phyloP scores from a whole-genome alignment of 2,797 vertebrate species.

The Hephaestus fuliginosus region DNA sequence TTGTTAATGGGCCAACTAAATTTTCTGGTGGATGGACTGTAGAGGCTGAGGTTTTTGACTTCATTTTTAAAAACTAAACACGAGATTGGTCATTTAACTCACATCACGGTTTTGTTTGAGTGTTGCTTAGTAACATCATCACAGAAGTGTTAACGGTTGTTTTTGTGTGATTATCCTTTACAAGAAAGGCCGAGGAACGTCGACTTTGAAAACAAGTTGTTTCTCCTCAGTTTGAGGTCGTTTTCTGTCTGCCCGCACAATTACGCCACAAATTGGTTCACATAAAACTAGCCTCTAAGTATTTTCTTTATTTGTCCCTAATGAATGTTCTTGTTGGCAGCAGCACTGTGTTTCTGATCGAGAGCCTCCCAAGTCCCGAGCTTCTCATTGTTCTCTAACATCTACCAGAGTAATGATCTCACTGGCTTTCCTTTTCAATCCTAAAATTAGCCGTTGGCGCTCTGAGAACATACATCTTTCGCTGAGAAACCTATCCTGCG shows the following conservation, averaged over 20 bases:
- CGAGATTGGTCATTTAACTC: constrained; percentile 32
- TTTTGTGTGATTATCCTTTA: constrained; percentile 71
- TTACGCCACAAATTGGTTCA: constrained; percentile 82
- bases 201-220: constrained; percentile 73
- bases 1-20: constrained; percentile 27
- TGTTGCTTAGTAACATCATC: constrained; percentile 67
- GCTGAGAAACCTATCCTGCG: constrained; percentile 69
- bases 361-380: constrained; percentile 73
- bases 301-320: constrained; percentile 85
- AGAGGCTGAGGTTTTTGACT: constrained; percentile 35
- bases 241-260: constrained; percentile 76
- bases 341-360: constrained; percentile 67
- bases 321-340: constrained; percentile 84
- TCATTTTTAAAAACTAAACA: constrained; percentile 34
- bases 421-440: constrained; percentile 73
- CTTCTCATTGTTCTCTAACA: constrained; percentile 81
- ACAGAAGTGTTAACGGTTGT: constrained; percentile 67
- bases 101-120: constrained; percentile 57
- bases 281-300: constrained; percentile 82
- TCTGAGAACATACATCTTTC: constrained; percentile 67
- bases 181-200: constrained; percentile 56
- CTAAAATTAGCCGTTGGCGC: constrained; percentile 82
- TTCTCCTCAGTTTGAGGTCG: constrained; percentile 72
- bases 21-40: constrained; percentile 20
- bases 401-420: constrained; percentile 83